Evolutionary conservation across 2,888 invertebrate species (phyloP).

Genomic region (Abrostola tripartita): DNA sequence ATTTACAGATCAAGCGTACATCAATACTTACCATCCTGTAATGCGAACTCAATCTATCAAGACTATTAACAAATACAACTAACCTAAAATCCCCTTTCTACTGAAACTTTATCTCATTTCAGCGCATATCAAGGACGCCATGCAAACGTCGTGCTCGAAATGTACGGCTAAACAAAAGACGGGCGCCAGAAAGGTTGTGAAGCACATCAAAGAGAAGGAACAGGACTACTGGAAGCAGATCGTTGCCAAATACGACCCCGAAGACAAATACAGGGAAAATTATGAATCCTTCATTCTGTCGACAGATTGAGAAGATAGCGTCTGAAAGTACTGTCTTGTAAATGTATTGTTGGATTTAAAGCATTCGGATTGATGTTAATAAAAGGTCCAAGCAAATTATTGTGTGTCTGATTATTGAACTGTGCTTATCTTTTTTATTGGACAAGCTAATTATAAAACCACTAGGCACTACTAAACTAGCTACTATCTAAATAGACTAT

Average conservation of each 20-base stretch:
- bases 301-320: constrained; percentile 51
- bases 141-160: constrained; percentile 90
- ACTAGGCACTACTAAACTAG: no score
- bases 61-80: background rate
- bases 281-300: constrained; percentile 85
- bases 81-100: background rate
- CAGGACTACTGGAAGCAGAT: constrained; percentile 90
- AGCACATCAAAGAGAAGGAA: constrained; percentile 90
- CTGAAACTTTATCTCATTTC: constrained; percentile 27
- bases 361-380: constrained; percentile 14
- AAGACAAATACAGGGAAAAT: constrained; percentile 88
- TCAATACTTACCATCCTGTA: no score
- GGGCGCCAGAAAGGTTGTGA: constrained; percentile 90
- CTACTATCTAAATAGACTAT: no score
- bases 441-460: background rate
- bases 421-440: background rate
- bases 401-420: background rate
- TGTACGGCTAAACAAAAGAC: constrained; percentile 90
- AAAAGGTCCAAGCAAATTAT: constrained; percentile 11
- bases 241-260: constrained; percentile 91
- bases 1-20: no score
- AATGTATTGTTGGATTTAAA: background rate
- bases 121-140: constrained; percentile 91
- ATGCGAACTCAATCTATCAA: no score
- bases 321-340: background rate